phyloP scores from a whole-genome alignment of 2,888 invertebrate species.

The Apamea anceps region DNA sequence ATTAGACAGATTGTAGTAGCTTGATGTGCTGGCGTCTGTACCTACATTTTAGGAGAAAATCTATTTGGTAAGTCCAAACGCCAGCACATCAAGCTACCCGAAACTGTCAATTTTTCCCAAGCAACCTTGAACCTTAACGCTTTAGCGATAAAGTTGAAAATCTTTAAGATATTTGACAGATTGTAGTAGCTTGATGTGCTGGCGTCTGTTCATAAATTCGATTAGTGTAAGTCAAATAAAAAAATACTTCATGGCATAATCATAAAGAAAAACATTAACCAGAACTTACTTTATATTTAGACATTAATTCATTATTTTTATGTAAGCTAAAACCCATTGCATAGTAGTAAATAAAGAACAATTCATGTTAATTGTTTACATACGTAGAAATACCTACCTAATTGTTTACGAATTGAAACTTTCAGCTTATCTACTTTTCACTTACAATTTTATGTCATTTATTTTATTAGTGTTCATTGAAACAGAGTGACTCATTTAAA shows the following conservation, averaged over 20 bases:
- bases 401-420: neutral
- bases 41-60: neutral
- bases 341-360: constrained; percentile 1
- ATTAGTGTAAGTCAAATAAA: neutral
- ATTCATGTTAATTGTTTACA: constrained; percentile 22
- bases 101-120: too few species aligned
- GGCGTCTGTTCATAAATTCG: neutral
- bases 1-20: too few species aligned
- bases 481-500: constrained; percentile 10
- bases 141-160: too few species aligned
- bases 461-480: neutral
- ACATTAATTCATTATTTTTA: neutral
- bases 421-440: neutral
- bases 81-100: too few species aligned
- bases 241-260: neutral
- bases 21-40: too few species aligned
- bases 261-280: neutral
- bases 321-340: constrained; percentile 20
- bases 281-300: neutral
- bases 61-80: neutral
- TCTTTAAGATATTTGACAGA: too few species aligned
- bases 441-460: neutral
- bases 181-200: too few species aligned
- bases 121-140: too few species aligned
- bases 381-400: neutral